Evolutionary conservation across 2,113 vertebrate species (phyloP).

Genomic region (Semicossyphus pulcher): DNA sequence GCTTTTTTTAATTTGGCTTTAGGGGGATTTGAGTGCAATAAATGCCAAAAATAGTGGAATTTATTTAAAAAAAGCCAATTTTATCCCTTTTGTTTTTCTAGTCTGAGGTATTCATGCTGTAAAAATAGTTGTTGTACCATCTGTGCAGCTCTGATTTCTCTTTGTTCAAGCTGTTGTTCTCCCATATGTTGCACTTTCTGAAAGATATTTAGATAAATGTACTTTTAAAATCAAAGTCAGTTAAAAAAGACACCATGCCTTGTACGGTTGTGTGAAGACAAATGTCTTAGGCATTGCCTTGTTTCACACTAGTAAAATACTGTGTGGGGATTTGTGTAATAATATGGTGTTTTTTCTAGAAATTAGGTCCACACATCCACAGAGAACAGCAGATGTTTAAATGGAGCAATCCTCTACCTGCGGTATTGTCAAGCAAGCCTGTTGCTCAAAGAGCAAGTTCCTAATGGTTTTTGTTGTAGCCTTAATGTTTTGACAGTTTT

Average conservation of each 20-base stretch:
- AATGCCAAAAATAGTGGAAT: conserved; percentile 53
- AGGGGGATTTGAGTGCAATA: conserved; percentile 24
- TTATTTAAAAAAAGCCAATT: conserved; percentile 16
- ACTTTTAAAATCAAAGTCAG: neutral
- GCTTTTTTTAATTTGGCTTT: conserved; percentile 23
- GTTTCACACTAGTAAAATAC: neutral
- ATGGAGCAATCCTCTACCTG: neutral
- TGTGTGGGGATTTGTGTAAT: neutral
- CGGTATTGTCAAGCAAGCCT: neutral
- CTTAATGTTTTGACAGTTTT: too few species aligned
- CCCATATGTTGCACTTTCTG: neutral
- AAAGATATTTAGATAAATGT: neutral
- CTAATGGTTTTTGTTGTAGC: neutral
- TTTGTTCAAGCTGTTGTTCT: conserved; percentile 16
- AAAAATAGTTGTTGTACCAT: conserved; percentile 71
- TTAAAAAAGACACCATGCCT: neutral
- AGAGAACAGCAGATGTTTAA: neutral
- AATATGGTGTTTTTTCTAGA: neutral
- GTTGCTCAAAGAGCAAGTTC: neutral
- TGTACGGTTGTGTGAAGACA: neutral
- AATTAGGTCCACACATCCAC: neutral
- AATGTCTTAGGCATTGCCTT: neutral
- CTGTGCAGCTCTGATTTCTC: conserved; percentile 57
- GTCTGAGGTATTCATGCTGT: conserved; percentile 56
- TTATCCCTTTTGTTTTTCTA: neutral